Conservation (phyloP, 2,113 vertebrate species). For the Rutilus rutilus region DNA sequence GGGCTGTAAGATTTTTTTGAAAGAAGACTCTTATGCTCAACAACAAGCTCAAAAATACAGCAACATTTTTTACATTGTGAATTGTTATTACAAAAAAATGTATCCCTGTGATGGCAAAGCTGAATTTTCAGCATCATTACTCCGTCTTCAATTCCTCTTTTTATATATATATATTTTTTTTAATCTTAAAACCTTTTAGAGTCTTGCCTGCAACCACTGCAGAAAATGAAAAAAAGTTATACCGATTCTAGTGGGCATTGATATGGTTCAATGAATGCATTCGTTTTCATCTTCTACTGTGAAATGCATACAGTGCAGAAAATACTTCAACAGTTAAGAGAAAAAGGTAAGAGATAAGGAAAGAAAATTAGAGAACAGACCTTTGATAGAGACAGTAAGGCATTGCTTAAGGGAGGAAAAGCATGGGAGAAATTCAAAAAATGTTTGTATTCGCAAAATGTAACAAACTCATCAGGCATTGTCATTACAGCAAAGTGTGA, state of each 20-base stretch:
- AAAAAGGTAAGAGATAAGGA: background rate
- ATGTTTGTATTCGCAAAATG: background rate
- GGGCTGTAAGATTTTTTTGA: background rate
- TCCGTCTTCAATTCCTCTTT: background rate
- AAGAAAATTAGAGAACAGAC: background rate
- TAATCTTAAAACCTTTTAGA: background rate
- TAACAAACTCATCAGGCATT: constrained; percentile 31
- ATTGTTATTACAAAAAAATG: background rate
- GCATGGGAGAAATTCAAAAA: background rate
- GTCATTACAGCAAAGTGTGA: constrained; percentile 28
- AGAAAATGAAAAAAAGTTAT: background rate
- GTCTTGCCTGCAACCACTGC: background rate
- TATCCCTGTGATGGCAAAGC: background rate
- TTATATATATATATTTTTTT: background rate
- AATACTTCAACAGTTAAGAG: background rate
- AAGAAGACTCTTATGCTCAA: background rate
- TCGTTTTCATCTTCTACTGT: background rate
- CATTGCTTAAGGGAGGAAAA: background rate
- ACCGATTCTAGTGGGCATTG: background rate
- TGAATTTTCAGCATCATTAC: background rate
- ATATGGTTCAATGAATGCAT: constrained; percentile 14
- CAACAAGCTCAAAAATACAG: background rate
- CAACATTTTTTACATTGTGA: background rate
- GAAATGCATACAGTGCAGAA: background rate
- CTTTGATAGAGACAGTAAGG: background rate